phyloP scores from a whole-genome alignment of 1,140 invertebrate species.

The Neuroterus valhalla region DNA sequence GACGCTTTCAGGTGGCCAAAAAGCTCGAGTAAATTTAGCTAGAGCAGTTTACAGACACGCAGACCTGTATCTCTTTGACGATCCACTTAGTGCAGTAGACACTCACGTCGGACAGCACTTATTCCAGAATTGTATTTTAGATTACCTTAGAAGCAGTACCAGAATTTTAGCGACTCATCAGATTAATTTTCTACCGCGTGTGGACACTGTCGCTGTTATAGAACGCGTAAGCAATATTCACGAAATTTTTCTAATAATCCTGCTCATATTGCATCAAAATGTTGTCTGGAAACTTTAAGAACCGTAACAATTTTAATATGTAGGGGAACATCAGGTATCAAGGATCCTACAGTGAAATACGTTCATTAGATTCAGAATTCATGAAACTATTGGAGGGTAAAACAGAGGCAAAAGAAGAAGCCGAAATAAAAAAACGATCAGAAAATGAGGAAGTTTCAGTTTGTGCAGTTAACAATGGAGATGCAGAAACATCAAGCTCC shows the following conservation, averaged over 20 bases:
- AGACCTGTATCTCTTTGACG: conserved; percentile 87
- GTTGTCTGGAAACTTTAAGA: background rate
- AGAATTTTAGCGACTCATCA: conserved; percentile 90
- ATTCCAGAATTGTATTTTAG: conserved; percentile 79
- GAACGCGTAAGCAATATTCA: conserved; percentile 78
- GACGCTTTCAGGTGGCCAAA: conserved; percentile 90
- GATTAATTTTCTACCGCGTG: conserved; percentile 85
- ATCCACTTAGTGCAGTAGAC: conserved; percentile 86
- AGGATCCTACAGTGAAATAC: background rate
- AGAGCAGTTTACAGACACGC: conserved; percentile 83
- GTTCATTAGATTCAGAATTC: background rate
- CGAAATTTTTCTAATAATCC: conserved; percentile 9
- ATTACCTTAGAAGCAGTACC: conserved; percentile 78
- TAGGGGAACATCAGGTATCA: background rate
- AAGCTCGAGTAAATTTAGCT: conserved; percentile 89
- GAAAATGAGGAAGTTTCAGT: too few relatives aligned
- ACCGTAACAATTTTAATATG: conserved; percentile 4
- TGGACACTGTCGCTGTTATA: conserved; percentile 85
- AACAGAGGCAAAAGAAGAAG: background rate
- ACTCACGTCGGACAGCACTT: conserved; percentile 81
- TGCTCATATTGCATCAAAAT: background rate
- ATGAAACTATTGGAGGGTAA: background rate
- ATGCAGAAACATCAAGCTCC: too few relatives aligned
- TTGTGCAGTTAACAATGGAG: too few relatives aligned
- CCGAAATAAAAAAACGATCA: too few relatives aligned